Conservation (phyloP, 2,888 invertebrate genomes). For the Spodoptera exigua region DNA sequence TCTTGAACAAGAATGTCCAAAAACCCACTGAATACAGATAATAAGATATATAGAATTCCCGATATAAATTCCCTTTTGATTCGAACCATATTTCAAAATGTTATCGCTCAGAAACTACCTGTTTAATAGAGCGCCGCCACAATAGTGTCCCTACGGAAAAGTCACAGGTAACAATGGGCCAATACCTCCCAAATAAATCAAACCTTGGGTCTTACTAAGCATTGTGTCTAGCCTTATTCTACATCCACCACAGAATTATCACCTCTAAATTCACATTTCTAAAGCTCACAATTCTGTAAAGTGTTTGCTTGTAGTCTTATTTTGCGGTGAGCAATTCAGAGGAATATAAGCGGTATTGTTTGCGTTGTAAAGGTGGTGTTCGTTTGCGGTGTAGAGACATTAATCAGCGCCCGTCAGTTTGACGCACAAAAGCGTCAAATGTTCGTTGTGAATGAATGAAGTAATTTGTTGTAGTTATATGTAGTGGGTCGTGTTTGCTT, state of each 20-base stretch:
- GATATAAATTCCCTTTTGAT: conserved; percentile 46
- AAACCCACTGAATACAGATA: conserved; percentile 1
- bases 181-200: conserved; percentile 62
- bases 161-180: conserved; percentile 60
- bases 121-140: conserved; percentile 54
- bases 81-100: conserved; percentile 54
- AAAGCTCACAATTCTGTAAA: conserved; percentile 47
- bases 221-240: conserved; percentile 40
- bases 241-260: conserved; percentile 42
- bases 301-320: conserved; percentile 35
- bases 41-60: conserved; percentile 16
- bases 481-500: conserved; percentile 39
- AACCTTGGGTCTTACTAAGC: conserved; percentile 54
- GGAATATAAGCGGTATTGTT: conserved; percentile 40
- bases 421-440: conserved; percentile 59
- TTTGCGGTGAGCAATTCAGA: conserved; percentile 29
- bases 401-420: conserved; percentile 52
- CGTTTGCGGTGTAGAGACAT: conserved; percentile 35
- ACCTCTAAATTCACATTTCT: conserved; percentile 33
- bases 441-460: conserved; percentile 55
- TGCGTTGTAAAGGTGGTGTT: conserved; percentile 25
- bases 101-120: conserved; percentile 54
- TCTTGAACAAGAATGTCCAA: too few relatives aligned
- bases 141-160: conserved; percentile 55
- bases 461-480: conserved; percentile 56